These are phyloP conservation scores for Lypha dubia DNA, from an alignment of 2,888 invertebrate species.

Conservation along the genomic window DNA sequence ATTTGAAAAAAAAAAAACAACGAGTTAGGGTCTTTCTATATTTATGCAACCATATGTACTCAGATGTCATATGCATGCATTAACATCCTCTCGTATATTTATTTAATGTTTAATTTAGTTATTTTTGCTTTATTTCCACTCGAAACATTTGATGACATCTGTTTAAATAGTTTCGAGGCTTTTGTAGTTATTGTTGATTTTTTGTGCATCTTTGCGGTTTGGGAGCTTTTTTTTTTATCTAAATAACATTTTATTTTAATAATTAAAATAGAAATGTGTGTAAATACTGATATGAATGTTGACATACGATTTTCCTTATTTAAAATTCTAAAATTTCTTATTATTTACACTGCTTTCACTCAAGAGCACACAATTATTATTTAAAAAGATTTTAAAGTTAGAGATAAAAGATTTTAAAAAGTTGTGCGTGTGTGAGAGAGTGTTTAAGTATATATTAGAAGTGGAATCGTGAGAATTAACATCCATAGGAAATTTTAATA, in stretches of 20 bases:
- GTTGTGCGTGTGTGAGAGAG: too few relatives aligned
- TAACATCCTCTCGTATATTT: conserved; percentile 1
- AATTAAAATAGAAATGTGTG: conserved; percentile 19
- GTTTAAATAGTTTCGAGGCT: conserved; percentile 64
- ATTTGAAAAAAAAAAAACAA: too few relatives aligned
- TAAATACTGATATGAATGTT: conserved; percentile 20
- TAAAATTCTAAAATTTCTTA: neutral
- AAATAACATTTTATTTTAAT: conserved; percentile 33
- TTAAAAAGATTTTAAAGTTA: neutral
- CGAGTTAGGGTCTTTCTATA: too few relatives aligned
- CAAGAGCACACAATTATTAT: neutral
- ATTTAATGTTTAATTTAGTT: conserved; percentile 47
- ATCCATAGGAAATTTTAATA: too few relatives aligned
- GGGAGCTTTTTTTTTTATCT: neutral
- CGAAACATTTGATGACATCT: conserved; percentile 55
- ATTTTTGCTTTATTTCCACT: conserved; percentile 33
- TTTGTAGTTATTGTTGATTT: conserved; percentile 41
- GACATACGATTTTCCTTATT: neutral
- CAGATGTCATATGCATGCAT: conserved; percentile 1
- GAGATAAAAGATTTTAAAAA: too few relatives aligned
- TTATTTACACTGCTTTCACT: conserved; percentile 2
- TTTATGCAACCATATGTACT: neutral
- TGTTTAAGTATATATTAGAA: too few relatives aligned
- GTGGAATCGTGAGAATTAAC: too few relatives aligned
- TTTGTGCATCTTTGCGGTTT: conserved; percentile 6